Conservation (phyloP, 2,113 vertebrate species). For the Phainopepla nitens region DNA sequence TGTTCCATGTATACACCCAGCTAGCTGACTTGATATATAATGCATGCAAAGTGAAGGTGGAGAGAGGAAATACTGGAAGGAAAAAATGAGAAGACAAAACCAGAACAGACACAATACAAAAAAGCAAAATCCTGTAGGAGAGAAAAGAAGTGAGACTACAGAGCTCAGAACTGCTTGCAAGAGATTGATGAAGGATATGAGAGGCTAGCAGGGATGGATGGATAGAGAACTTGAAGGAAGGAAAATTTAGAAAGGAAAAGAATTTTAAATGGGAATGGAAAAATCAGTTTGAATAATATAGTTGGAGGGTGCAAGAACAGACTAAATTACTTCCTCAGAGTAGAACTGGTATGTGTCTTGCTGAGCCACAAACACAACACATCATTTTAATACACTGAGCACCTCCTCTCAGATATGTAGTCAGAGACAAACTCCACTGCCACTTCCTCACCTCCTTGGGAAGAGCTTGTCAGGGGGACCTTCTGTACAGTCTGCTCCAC, state of each 20-base stretch:
- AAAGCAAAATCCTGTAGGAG: not conserved
- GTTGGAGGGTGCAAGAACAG: not conserved
- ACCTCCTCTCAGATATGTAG: not conserved
- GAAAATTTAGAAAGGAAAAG: not conserved
- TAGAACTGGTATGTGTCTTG: not conserved
- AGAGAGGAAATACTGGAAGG: not conserved
- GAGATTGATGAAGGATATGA: not conserved
- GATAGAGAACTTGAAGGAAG: not conserved
- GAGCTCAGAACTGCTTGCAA: not conserved
- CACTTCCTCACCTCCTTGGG: not conserved
- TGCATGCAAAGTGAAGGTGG: not conserved
- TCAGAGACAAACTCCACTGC: not conserved
- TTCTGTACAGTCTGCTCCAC: not conserved
- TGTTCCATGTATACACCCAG: not conserved
- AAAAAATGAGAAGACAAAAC: not conserved
- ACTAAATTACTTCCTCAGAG: not conserved
- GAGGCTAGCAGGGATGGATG: not conserved
- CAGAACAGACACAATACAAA: not conserved
- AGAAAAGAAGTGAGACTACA: rapidly evolving
- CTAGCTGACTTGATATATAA: not conserved
- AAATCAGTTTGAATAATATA: not conserved
- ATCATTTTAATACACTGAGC: not conserved
- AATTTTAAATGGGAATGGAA: not conserved
- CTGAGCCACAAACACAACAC: not conserved
- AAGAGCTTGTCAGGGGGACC: not conserved